Evolutionary conservation across 1,140 invertebrate species (phyloP), one percentile per base, ranked within the genome.

Genomic region (Bombus polaris): DNA sequence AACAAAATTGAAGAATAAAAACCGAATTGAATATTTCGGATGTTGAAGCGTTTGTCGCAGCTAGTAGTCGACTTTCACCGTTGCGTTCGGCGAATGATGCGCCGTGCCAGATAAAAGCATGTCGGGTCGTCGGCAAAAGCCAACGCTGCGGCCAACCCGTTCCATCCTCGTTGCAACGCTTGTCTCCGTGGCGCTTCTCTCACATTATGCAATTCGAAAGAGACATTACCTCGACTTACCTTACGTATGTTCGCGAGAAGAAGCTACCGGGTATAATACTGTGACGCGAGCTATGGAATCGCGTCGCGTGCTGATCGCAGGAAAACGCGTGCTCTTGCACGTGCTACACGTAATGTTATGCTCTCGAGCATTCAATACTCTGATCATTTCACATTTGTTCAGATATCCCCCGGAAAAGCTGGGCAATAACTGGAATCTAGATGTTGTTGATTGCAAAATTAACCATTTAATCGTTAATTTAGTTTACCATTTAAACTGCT

Each of bases 61-160:
- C 76, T 47, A 83, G 89, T 73, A 87, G 85, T 82, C 91, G 89
- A 94, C 93, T 94, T 94, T 94, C 93, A 94, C 93, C 93, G 89
- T 75, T 87, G 80, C 66, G 87, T 83, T 44, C 57, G 62, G 15
- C 84, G 79, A 81, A 70, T 70, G 92, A 92, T 90, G 86, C 82
- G 88, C 83, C 89, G 79, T 73, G 39, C 66, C 89, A 89, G 93
- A 93, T 93, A 87, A 89, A 89, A 87, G 70, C 84, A 74, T 85
- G 37, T 35, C 44, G 53, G 68, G 75, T 79, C 44, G 57, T 79
- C 66, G 72, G 80, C 62, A 71, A 86, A 79, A 83, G 73, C 83
- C 57, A 66, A 28, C 44, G 39, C 28, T 59, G 28, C 53, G 32
- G 35, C 53, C 74, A 57, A 39, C 47, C 65, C 37, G 47, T 80